Evolutionary conservation across 53 echinoderm and acorn worm genomes (phyloP).

Genomic region (Hippasteria phrygiana): DNA sequence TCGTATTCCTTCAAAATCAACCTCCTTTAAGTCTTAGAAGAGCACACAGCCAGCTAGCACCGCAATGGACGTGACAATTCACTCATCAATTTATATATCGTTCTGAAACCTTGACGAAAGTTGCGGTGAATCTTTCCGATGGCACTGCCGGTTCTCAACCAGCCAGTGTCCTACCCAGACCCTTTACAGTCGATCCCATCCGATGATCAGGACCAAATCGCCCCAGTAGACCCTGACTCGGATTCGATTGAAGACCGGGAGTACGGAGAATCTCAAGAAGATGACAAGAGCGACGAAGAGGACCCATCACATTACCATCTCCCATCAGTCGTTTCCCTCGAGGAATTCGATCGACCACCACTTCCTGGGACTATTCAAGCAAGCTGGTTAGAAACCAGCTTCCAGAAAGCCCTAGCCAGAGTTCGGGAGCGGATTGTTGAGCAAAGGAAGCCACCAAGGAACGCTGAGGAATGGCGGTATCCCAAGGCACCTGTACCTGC

Average conservation of each 20-base stretch:
- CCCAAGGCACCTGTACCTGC: constrained; percentile 90
- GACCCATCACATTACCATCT: not conserved
- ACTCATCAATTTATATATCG: not conserved
- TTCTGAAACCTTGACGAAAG: not conserved
- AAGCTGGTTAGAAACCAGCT: constrained; percentile 83
- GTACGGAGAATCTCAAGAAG: not conserved
- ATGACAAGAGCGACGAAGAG: not conserved
- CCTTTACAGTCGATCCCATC: constrained; percentile 45
- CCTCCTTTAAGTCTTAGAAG: too few species aligned
- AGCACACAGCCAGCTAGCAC: too few species aligned
- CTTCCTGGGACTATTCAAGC: constrained; percentile 49
- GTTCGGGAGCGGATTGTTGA: constrained; percentile 77
- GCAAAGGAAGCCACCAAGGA: constrained; percentile 69
- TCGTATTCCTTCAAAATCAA: too few species aligned
- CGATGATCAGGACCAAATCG: constrained; percentile 13
- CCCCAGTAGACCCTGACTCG: constrained; percentile 34
- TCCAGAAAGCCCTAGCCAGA: constrained; percentile 77
- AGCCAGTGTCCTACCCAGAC: constrained; percentile 47
- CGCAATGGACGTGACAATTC: too few species aligned
- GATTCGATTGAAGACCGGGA: constrained; percentile 20
- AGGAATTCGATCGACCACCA: constrained; percentile 4
- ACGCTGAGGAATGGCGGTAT: constrained; percentile 89
- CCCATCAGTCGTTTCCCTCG: not conserved
- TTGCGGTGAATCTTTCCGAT: not conserved
- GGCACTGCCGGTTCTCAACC: constrained; percentile 43